Conservation (phyloP, 2,888 invertebrate species). For the Tupiocoris notatus region DNA sequence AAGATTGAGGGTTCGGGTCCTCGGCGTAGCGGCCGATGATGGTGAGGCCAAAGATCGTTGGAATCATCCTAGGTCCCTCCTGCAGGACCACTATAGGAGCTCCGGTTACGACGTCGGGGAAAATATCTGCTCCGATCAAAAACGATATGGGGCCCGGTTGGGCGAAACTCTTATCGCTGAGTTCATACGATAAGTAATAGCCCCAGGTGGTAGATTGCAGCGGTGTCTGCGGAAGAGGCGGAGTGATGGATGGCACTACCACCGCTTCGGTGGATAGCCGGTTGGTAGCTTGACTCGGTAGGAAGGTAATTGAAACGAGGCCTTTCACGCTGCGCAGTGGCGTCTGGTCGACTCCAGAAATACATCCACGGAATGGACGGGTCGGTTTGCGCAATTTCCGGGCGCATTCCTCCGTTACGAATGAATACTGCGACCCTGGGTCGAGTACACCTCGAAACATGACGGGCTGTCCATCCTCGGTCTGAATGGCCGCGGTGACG, state of each 20-base stretch:
- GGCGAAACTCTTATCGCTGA: neutral
- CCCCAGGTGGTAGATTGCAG: conserved; percentile 4
- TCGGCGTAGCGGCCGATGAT: neutral
- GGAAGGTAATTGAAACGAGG: no score
- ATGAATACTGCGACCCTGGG: neutral
- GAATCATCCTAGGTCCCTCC: neutral
- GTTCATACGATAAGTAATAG: neutral
- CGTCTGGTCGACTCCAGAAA: neutral
- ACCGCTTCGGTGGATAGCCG: conserved; percentile 28
- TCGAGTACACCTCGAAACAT: neutral
- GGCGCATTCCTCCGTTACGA: neutral
- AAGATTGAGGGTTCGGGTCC: neutral
- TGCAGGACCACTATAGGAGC: neutral
- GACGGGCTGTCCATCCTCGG: no score
- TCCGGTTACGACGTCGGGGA: neutral
- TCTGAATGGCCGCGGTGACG: no score
- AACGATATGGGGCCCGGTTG: conserved; percentile 5
- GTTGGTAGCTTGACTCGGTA: no score
- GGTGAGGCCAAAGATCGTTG: conserved; percentile 4
- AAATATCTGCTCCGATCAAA: conserved; percentile 14
- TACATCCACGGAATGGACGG: neutral
- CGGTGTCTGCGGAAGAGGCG: conserved; percentile 14
- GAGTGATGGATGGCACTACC: conserved; percentile 26
- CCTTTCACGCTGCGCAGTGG: no score
- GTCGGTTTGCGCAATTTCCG: neutral